A percentile compares a stretch with the other conserved stretches of the same genome.
phyloP scores from a whole-genome alignment of 2,797 vertebrate species.

The Benthosema pterotum region DNA sequence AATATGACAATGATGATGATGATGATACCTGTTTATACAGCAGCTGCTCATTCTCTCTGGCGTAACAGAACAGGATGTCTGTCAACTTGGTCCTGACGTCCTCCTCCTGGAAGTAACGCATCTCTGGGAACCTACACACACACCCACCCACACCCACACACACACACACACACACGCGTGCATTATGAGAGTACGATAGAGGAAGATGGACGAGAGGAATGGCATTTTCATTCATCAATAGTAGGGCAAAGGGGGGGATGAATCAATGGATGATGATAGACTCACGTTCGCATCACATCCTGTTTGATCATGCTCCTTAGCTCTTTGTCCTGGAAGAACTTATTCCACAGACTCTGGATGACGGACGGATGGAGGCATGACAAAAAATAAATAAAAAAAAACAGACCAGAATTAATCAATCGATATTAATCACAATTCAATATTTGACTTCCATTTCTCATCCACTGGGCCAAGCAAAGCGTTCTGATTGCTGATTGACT shows the following conservation, averaged over 20 bases:
- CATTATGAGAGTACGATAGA: too few species aligned
- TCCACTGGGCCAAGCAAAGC: too few species aligned
- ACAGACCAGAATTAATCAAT: too few species aligned
- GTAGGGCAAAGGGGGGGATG: not conserved
- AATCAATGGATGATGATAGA: slow-evolving; percentile 27
- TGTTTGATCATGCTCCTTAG: slow-evolving; percentile 97
- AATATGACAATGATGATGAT: not conserved
- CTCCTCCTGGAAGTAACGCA: slow-evolving; percentile 96
- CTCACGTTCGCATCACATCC: slow-evolving; percentile 95
- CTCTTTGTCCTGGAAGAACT: slow-evolving; percentile 99
- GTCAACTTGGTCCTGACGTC: slow-evolving; percentile 96
- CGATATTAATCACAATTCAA: too few species aligned
- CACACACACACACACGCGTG: not conserved
- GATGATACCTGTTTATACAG: slow-evolving; percentile 95
- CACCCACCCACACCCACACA: not conserved
- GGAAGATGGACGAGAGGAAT: not conserved
- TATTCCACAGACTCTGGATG: slow-evolving; percentile 96
- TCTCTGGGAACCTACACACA: slow-evolving; percentile 92
- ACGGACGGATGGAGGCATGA: slow-evolving; percentile 3
- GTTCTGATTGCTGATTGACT: too few species aligned
- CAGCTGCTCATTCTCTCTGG: slow-evolving; percentile 97
- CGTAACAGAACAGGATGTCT: slow-evolving; percentile 98
- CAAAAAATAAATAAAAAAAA: not conserved
- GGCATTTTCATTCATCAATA: not conserved
- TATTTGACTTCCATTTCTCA: too few species aligned